Percentiles rank a stretch among this genome's conserved stretches.
These are phyloP conservation scores for Mola mola DNA, from an alignment of 2,113 vertebrate species.

Conservation along the genomic window DNA sequence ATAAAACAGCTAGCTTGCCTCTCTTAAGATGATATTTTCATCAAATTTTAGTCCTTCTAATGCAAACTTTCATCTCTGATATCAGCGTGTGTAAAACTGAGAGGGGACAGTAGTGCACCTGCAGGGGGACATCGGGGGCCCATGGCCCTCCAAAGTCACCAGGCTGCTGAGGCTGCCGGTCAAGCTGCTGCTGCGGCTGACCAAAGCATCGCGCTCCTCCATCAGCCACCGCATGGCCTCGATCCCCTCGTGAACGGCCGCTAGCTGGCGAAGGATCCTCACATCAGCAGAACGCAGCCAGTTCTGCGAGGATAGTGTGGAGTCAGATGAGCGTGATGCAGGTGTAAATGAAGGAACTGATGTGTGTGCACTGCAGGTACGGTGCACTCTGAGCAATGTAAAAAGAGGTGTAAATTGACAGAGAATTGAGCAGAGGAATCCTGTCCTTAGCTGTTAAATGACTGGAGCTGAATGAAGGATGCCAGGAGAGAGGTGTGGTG, in stretches of 20 bases:
- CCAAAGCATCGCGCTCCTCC: slow-evolving; percentile 82
- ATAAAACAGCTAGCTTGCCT: too few species aligned
- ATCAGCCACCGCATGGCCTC: slow-evolving; percentile 90
- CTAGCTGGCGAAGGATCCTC: slow-evolving; percentile 89
- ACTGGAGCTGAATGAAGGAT: neutral
- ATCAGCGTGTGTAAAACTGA: too few species aligned
- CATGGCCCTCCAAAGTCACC: slow-evolving; percentile 63
- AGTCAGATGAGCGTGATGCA: neutral
- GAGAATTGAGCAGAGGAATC: slow-evolving; percentile 32
- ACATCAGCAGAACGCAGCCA: slow-evolving; percentile 86
- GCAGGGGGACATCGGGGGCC: slow-evolving; percentile 22
- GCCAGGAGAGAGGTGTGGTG: slow-evolving; percentile 35
- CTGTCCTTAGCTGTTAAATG: slow-evolving; percentile 19
- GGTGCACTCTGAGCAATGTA: too few species aligned
- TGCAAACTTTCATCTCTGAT: too few species aligned
- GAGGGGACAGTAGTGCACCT: slow-evolving; percentile 24
- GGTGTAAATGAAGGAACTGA: neutral
- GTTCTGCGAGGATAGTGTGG: slow-evolving; percentile 46
- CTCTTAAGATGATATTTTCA: too few species aligned
- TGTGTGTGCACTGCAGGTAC: too few species aligned
- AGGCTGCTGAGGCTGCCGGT: slow-evolving; percentile 91
- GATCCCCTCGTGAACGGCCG: slow-evolving; percentile 89
- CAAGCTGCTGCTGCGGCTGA: slow-evolving; percentile 87
- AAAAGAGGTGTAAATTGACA: too few species aligned
- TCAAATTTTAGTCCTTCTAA: too few species aligned